Conservation (phyloP, 2,888 invertebrate genomes). For the Aphodius granarius region DNA sequence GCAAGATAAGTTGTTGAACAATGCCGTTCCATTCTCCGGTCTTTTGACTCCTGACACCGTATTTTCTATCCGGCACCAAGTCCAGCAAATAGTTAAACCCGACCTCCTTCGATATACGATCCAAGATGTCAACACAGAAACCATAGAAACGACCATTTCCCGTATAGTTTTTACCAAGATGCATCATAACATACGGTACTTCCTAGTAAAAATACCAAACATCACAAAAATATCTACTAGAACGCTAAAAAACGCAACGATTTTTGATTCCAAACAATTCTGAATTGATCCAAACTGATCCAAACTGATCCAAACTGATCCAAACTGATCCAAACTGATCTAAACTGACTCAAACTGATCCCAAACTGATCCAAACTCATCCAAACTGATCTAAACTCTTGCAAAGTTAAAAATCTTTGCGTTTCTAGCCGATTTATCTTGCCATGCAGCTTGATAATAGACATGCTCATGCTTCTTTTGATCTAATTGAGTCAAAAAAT, state of each 20-base stretch:
- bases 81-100: conserved; percentile 73
- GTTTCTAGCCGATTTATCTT: too few species aligned
- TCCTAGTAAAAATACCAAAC: conserved; percentile 63
- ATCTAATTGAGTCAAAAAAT: too few species aligned
- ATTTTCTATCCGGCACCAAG: conserved; percentile 70
- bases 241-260: too few species aligned
- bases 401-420: too few species aligned
- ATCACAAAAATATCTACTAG: too few species aligned
- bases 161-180: conserved; percentile 67
- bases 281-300: too few species aligned
- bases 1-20: conserved; percentile 70
- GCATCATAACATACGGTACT: conserved; percentile 75
- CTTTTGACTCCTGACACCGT: conserved; percentile 63
- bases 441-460: neutral
- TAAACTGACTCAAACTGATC: too few species aligned
- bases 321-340: too few species aligned
- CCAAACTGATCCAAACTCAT: too few species aligned
- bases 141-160: conserved; percentile 78
- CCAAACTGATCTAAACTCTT: too few species aligned
- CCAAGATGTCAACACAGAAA: conserved; percentile 76
- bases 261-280: too few species aligned
- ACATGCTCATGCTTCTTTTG: neutral
- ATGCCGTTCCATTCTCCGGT: conserved; percentile 70
- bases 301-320: too few species aligned
- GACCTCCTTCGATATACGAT: conserved; percentile 66